These are phyloP conservation scores for Callospermophilus lateralis DNA, from an alignment of 2,113 vertebrate species.

Conservation along the genomic window DNA sequence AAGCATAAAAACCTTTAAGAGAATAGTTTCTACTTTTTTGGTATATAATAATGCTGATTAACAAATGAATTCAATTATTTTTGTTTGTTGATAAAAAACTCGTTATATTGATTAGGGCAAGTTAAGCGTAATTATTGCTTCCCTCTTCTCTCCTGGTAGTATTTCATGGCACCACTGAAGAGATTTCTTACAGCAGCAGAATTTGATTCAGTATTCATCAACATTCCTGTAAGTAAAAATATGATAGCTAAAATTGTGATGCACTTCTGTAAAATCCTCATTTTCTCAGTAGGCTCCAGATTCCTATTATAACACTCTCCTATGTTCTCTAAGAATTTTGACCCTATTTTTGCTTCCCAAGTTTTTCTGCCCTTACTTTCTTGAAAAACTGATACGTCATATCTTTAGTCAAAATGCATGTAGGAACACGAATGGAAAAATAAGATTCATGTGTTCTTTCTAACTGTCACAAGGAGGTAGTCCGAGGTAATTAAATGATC, in stretches of 20 bases:
- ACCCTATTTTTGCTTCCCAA: not conserved
- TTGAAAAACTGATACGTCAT: not conserved
- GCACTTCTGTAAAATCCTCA: not conserved
- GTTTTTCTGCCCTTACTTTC: conserved; percentile 3
- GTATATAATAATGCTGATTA: not conserved
- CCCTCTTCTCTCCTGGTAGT: conserved; percentile 88
- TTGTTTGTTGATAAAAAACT: not conserved
- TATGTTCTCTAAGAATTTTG: not conserved
- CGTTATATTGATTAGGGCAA: not conserved
- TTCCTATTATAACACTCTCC: not conserved
- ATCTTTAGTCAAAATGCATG: not conserved
- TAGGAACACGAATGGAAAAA: not conserved
- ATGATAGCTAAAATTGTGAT: not conserved
- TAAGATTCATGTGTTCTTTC: not conserved
- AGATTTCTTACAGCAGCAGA: conserved; percentile 92
- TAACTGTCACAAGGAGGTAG: not conserved
- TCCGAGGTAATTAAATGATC: not conserved
- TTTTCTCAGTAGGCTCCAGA: not conserved
- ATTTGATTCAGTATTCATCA: conserved; percentile 96
- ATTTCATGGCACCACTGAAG: conserved; percentile 96
- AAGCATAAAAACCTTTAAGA: not conserved
- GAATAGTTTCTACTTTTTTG: conserved; percentile 9
- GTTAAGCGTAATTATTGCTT: not conserved
- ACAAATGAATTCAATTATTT: not conserved
- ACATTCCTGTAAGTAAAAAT: conserved; percentile 94